Evolutionary conservation across 2,888 invertebrate genomes (phyloP).

Genomic region (Alloscopus bannaensis): DNA sequence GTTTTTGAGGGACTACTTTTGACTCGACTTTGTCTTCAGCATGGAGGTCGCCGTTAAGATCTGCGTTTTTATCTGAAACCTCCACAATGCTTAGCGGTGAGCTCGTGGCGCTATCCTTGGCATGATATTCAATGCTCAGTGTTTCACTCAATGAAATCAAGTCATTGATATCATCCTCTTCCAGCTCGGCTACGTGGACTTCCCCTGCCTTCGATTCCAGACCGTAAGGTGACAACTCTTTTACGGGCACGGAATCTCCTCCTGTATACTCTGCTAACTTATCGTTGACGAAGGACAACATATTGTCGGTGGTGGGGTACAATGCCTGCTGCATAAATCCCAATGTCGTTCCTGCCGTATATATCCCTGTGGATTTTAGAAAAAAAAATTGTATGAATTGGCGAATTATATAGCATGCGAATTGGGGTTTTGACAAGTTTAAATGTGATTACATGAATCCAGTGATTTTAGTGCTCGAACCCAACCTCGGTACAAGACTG

Average conservation of each 20-base stretch:
- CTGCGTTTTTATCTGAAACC: background rate
- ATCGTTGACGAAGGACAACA: conserved; percentile 62
- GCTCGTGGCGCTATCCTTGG: background rate
- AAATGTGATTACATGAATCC: conserved; percentile 48
- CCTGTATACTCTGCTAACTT: conserved; percentile 56
- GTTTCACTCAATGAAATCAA: conserved; percentile 47
- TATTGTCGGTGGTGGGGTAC: conserved; percentile 53
- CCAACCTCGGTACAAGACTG: conserved; percentile 49
- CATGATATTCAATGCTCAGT: conserved; percentile 34
- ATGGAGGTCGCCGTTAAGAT: background rate
- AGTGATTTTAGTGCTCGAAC: conserved; percentile 47
- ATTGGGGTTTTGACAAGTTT: background rate
- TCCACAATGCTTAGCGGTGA: background rate
- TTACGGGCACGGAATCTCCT: conserved; percentile 41
- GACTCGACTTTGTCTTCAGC: background rate
- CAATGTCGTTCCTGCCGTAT: conserved; percentile 61
- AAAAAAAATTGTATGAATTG: conserved; percentile 8
- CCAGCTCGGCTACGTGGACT: conserved; percentile 76
- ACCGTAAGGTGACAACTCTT: conserved; percentile 43
- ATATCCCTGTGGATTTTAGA: conserved; percentile 57
- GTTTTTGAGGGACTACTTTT: background rate
- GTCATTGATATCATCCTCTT: conserved; percentile 75
- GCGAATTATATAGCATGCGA: too few species aligned
- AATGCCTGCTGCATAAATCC: conserved; percentile 61
- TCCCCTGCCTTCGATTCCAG: conserved; percentile 75